A percentile compares a stretch with the other conserved stretches of the same genome.
phyloP scores from a whole-genome alignment of 2,113 vertebrate species.

The Tichodroma muraria region DNA sequence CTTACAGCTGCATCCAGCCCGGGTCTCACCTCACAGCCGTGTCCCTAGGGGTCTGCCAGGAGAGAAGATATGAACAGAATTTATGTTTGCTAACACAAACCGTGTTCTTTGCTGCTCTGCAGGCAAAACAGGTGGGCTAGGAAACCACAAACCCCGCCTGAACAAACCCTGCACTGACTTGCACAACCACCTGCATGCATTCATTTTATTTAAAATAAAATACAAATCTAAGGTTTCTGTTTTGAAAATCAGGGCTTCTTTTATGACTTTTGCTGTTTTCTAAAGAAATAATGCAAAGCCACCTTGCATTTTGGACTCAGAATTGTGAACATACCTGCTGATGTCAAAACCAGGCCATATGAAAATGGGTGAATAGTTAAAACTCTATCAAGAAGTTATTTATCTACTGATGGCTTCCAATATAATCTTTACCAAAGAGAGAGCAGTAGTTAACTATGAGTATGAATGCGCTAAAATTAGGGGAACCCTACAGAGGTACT shows the following conservation, averaged over 20 bases:
- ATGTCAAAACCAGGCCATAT: neutral
- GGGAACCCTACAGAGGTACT: neutral
- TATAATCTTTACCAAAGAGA: neutral
- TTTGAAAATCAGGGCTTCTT: neutral
- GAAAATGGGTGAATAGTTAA: neutral
- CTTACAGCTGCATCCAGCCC: neutral
- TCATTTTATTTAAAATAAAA: neutral
- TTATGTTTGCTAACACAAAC: neutral
- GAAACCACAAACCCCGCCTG: neutral
- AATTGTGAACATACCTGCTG: neutral
- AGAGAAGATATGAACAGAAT: neutral
- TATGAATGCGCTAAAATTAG: neutral
- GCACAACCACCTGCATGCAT: neutral
- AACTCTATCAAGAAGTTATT: neutral
- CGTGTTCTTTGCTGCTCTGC: neutral
- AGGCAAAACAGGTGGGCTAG: neutral
- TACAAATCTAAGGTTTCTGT: neutral
- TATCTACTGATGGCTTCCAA: neutral
- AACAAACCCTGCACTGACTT: neutral
- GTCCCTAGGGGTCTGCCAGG: accelerated
- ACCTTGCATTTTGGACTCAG: neutral
- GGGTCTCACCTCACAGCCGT: too few species aligned
- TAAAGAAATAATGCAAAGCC: neutral
- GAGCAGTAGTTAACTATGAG: neutral
- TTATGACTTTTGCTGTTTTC: neutral